Evolutionary conservation across 2,113 vertebrate genomes (phyloP), one percentile per base, ranked within the genome.

Genomic region (Pteruthius melanotis): DNA sequence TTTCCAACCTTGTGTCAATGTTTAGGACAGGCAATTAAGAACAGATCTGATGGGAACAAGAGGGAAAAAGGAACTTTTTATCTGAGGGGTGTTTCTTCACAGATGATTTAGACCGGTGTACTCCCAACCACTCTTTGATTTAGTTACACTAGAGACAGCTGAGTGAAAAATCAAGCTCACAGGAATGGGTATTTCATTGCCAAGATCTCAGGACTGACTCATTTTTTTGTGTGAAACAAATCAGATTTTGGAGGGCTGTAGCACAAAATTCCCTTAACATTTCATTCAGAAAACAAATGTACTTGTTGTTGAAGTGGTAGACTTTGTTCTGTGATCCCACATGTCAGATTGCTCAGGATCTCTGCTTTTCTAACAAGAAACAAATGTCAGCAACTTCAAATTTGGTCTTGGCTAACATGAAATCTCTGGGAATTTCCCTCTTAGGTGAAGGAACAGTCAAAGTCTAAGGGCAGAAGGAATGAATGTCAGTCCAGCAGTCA

Each of bases 361-460:
- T 72, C 37, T 89, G 64, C 42, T 27, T 37, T 70, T 70, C 31
- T 35, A 95, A 44, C 39, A 60, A 79, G 59, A 93, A 89, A 76
- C 33, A 80, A 80, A 87, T 28, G 35, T 68, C 60, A 82, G 21
- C 0, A 1, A 72, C 42, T 69, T 21, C 15, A 77, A 52, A 80
- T 70, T 76, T 52, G 24, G 54, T 80, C 63, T 74, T 87, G 45
- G 63, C 40, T 61, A 70, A 69, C 24, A 35, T 6, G 13, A 65
- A 70, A 82, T 91, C 59, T 77, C 45, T 10, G 24, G 49, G 57
- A 90, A 77, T 91, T 93, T 77, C 72, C 54, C 54, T 45, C n/a
- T 39, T 79, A 90, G 63, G 70, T 91, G 87, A 85, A 90, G 66
- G 63, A 89, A 94, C 40, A 76, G 66, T 68, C 74, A 84, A 35